Evolutionary conservation across 2,888 invertebrate species (phyloP), one percentile per base, ranked within the genome.

Genomic region (Aphidoletes aphidimyza): DNA sequence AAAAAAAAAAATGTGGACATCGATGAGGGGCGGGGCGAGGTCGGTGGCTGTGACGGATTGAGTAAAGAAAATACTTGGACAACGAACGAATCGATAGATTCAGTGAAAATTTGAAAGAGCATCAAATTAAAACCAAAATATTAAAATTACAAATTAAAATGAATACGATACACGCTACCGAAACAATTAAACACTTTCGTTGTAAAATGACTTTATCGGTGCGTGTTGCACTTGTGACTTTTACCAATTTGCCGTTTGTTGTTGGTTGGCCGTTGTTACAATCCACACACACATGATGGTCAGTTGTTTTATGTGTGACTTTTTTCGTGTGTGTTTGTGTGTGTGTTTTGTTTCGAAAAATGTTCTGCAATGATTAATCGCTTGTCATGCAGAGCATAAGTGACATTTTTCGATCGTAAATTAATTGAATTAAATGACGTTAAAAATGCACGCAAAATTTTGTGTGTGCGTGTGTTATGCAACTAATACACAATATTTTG

Each of bases 401-500:
- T 81, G 81, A 81, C 81, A 37, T 81, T 81, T 81, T 81, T 1
- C 22, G 22, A 81, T 81, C 22, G 81, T 81, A 81, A 81, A 81
- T 37, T 81, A 81, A 81, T 81, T 81, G 37, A 81, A 81, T 81
- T 3, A 69, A 69, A 69, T 30, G 42, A 42, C 6, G n/a, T 54
- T n/a, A 22, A 78, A 36, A 37, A 81, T 22, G 37, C n/a, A 14
- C 30, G 22, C 37, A 22, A n/a, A 81, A 81, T n/a, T n/a, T n/a
- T n/a, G n/a, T n/a, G n/a, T n/a, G n/a, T n/a, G n/a, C n/a, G n/a
- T n/a, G n/a, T n/a, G n/a, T n/a, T n/a, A n/a, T n/a, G n/a, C n/a
- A n/a, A n/a, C n/a, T 54, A 54, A 54, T 54, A 26, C 14, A 54
- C 54, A 26, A 30, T 9, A 69, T 69, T 69, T 30, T 69, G 34